Conservation (phyloP, 2,888 invertebrate genomes). For the Aphodius sticticus region DNA sequence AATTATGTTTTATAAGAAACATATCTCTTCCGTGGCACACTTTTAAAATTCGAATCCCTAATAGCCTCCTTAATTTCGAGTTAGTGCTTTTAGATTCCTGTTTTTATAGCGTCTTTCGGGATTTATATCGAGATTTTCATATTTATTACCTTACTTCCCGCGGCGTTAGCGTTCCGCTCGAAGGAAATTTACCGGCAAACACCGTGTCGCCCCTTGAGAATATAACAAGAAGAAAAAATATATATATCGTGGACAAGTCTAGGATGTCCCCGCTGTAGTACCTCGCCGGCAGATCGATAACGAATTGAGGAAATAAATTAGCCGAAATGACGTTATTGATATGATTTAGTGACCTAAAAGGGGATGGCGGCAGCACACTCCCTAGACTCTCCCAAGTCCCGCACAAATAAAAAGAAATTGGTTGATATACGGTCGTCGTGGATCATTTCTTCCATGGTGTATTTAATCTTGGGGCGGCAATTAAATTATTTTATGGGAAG, state of each 20-base stretch:
- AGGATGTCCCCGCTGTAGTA: not conserved
- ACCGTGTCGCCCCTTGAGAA: not conserved
- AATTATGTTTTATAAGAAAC: no score
- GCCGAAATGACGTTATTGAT: constrained; percentile 4
- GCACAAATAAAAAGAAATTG: constrained; percentile 4
- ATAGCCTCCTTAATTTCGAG: no score
- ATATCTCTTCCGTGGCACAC: no score
- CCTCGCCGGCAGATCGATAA: not conserved
- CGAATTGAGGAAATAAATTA: constrained; percentile 4
- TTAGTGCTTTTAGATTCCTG: no score
- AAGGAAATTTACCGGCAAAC: not conserved
- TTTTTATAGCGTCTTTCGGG: not conserved
- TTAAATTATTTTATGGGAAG: not conserved
- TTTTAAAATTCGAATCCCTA: no score
- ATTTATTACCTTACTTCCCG: not conserved
- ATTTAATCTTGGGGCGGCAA: not conserved
- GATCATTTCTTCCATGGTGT: not conserved
- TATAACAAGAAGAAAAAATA: not conserved
- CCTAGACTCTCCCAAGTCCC: not conserved
- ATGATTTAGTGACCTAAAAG: not conserved
- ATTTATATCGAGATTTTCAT: not conserved
- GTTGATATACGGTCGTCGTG: not conserved
- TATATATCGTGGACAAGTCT: not conserved
- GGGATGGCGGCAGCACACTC: not conserved
- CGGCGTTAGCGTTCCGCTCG: not conserved